Evolutionary conservation across 2,888 invertebrate genomes (phyloP).

Genomic region (Slavum lentiscoides): DNA sequence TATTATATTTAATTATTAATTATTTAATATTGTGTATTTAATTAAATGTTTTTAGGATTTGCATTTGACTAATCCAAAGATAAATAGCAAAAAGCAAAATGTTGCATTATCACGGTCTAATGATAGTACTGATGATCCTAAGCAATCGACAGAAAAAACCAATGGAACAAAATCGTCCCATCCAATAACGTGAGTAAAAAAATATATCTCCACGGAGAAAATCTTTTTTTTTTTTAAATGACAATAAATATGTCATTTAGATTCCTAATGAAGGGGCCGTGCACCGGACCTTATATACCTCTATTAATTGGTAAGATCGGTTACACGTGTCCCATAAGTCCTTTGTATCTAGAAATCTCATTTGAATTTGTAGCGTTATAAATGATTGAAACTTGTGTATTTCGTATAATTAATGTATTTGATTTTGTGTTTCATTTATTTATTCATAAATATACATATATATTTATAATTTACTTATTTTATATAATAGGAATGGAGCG

Average conservation of each 20-base stretch:
- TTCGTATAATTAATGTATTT: neutral
- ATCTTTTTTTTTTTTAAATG: slow-evolving; percentile 31
- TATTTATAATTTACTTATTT: neutral
- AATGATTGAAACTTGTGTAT: neutral
- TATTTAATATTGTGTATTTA: neutral
- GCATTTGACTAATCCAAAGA: slow-evolving; percentile 39
- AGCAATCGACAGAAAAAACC: slow-evolving; percentile 36
- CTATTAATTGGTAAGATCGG: slow-evolving; percentile 51
- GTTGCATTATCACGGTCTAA: slow-evolving; percentile 28
- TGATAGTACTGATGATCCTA: slow-evolving; percentile 35
- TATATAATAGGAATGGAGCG: slow-evolving; percentile 36
- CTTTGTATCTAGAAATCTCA: slow-evolving; percentile 39
- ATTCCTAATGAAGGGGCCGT: slow-evolving; percentile 52
- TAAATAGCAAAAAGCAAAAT: slow-evolving; percentile 44
- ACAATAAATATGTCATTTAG: slow-evolving; percentile 39
- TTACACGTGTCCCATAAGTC: slow-evolving; percentile 47
- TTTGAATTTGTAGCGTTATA: slow-evolving; percentile 25
- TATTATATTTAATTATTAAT: too few relatives aligned
- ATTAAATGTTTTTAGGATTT: slow-evolving; percentile 35
- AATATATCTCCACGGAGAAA: neutral
- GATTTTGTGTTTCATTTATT: slow-evolving; percentile 9
- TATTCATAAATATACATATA: neutral
- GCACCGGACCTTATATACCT: slow-evolving; percentile 53
- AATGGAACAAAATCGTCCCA: slow-evolving; percentile 39
- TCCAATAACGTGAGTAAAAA: slow-evolving; percentile 48